A percentile compares a stretch with the other conserved stretches of the same genome.
Conservation (phyloP, 2,888 invertebrate species). For the Mellilla xanthometata region DNA sequence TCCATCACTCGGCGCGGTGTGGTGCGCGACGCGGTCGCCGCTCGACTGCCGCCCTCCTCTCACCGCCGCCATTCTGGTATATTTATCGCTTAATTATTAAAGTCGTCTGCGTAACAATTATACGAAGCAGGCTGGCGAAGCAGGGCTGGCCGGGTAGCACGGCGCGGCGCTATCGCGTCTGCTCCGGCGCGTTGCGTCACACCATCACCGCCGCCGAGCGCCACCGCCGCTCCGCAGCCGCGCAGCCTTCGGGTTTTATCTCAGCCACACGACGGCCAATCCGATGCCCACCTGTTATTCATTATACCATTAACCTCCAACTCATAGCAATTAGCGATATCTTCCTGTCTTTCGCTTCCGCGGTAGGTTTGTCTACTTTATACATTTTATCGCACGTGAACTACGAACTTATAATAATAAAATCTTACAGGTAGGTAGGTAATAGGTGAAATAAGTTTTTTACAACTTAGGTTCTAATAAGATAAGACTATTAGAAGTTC, state of each 20-base stretch:
- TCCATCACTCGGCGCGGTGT: slow-evolving; percentile 72
- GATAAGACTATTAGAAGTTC: too few relatives aligned
- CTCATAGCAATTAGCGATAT: slow-evolving; percentile 55
- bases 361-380: slow-evolving; percentile 32
- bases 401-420: background rate
- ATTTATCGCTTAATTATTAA: slow-evolving; percentile 82
- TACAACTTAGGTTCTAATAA: too few relatives aligned
- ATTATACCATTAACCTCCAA: slow-evolving; percentile 69
- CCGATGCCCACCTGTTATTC: slow-evolving; percentile 61
- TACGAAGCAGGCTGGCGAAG: slow-evolving; percentile 62
- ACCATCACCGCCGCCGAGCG: slow-evolving; percentile 34
- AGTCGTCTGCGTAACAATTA: slow-evolving; percentile 79
- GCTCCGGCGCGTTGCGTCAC: slow-evolving; percentile 69
- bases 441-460: too few relatives aligned
- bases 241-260: slow-evolving; percentile 66
- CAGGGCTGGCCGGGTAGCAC: slow-evolving; percentile 55
- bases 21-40: slow-evolving; percentile 73
- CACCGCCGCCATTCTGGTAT: slow-evolving; percentile 69
- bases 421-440: too few relatives aligned
- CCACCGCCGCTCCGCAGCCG: too few relatives aligned
- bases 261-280: slow-evolving; percentile 51
- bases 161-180: slow-evolving; percentile 74
- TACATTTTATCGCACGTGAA: slow-evolving; percentile 19
- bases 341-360: slow-evolving; percentile 66
- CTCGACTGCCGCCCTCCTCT: slow-evolving; percentile 79